Evolutionary conservation across 2,113 vertebrate genomes (phyloP), one percentile per base, ranked within the genome.

Genomic region (Dasyornis broadbenti): DNA sequence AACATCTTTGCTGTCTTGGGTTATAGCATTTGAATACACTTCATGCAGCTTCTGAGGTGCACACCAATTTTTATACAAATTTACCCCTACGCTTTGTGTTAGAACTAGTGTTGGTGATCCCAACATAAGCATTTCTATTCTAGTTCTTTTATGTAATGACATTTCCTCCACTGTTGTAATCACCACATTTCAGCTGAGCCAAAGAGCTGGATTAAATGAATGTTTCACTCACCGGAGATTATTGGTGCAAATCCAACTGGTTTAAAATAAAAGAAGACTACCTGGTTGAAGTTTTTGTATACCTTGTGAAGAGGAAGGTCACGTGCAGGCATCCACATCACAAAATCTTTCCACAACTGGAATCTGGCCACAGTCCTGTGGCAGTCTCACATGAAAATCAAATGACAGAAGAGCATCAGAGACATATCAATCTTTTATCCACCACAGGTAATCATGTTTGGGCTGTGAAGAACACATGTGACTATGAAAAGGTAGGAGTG

Each of bases 401-500:
- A 84, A 39, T 33, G 14, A 39, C 33, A 57, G 45, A 85, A 94
- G 59, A 88, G 44, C 40, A 75, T 60, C n/a, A 77, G 39, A 80
- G 33, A 45, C 16, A 39, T 66, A 90, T 39, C 52, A 59, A 21
- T 72, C 37, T 87, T 69, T 59, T 54, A 53, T 57, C 15, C 20
- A 37, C 9, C 19, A 17, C 2, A 15, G 30, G 23, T 31, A 27
- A 49, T 33, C 13, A 1, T 11, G 22, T 80, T 49, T 68, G 40
- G 17, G 11, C 18, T 66, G 37, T 56, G 87, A 87, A 45, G 50
- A 69, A 5, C 21, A 18, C 0, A 0, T 15, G 30, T 35, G 26
- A 60, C 22, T 26, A 14, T 0, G 0, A 49, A 61, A 72, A 56
- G 19, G 49, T 12, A 30, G 47, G 24, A 83, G 28, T 6, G 7